Conservation (phyloP, 2,797 vertebrate species). For the Salarias fasciatus region DNA sequence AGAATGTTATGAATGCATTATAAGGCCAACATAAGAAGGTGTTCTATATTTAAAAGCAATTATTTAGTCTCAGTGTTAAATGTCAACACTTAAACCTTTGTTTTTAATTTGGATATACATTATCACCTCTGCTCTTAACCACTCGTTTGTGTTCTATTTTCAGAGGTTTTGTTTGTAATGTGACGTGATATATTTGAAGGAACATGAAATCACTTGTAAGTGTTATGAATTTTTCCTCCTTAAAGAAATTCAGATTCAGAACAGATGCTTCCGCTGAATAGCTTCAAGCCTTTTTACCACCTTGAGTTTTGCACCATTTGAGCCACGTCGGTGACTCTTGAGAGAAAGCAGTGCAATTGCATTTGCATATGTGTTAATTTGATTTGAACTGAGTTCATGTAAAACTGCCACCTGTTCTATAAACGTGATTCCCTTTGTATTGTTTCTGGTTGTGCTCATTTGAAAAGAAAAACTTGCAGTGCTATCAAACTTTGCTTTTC, state of each 20-base stretch:
- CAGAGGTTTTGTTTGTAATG: conserved; percentile 29
- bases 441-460: background rate
- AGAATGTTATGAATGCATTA: too few species aligned
- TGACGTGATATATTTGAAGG: conserved; percentile 8
- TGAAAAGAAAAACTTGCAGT: too few species aligned
- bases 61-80: background rate
- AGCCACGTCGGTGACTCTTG: background rate
- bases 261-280: conserved; percentile 1
- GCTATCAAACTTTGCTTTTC: conserved; percentile 1
- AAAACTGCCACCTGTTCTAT: conserved; percentile 6
- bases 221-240: conserved; percentile 3
- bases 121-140: background rate
- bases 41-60: background rate
- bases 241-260: conserved; percentile 18
- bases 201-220: background rate
- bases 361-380: conserved; percentile 12
- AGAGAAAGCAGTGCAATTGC: conserved; percentile 21
- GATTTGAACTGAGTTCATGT: background rate
- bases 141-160: conserved; percentile 1
- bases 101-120: background rate
- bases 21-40: background rate
- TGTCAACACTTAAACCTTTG: background rate
- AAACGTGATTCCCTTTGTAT: background rate
- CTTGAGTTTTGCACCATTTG: conserved; percentile 24
- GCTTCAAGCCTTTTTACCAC: conserved; percentile 17